phyloP scores from a whole-genome alignment of 2,113 vertebrate species.

The Ammodramus savannarum region DNA sequence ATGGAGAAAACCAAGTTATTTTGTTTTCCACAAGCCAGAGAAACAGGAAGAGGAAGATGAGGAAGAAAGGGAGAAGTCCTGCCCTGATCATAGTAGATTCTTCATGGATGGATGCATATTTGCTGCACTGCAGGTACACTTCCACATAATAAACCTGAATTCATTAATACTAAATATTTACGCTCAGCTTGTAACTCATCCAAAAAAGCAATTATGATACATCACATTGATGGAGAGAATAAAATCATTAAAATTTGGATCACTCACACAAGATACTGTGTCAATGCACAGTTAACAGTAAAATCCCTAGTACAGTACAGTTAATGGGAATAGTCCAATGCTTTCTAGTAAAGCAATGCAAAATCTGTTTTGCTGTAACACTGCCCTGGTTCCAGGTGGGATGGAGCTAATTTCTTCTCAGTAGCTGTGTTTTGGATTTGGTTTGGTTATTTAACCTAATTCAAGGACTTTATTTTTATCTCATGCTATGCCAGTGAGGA shows the following conservation, averaged over 20 bases:
- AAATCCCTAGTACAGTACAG: not conserved
- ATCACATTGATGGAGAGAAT: conserved; percentile 42
- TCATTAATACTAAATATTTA: conserved; percentile 64
- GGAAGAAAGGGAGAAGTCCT: not conserved
- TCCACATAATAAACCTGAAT: conserved; percentile 44
- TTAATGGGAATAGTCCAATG: not conserved
- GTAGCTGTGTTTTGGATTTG: not conserved
- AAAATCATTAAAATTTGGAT: conserved; percentile 29
- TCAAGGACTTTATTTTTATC: not conserved
- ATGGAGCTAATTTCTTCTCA: not conserved
- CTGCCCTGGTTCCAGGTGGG: not conserved
- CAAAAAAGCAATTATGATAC: conserved; percentile 68
- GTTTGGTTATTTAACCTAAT: not conserved
- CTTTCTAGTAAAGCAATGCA: not conserved
- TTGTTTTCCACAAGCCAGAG: not conserved
- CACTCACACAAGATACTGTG: not conserved
- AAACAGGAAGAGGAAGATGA: not conserved
- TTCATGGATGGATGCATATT: conserved; percentile 2
- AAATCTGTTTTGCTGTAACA: not conserved
- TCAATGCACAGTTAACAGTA: conserved; percentile 6
- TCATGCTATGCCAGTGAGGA: not conserved
- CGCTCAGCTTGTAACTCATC: conserved; percentile 53
- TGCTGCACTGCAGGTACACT: conserved; percentile 41
- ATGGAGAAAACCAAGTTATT: not conserved
- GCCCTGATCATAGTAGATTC: not conserved